Base-by-base conservation (phyloP, 1,140 invertebrate genomes). In the Archivesica marissinica region DNA sequence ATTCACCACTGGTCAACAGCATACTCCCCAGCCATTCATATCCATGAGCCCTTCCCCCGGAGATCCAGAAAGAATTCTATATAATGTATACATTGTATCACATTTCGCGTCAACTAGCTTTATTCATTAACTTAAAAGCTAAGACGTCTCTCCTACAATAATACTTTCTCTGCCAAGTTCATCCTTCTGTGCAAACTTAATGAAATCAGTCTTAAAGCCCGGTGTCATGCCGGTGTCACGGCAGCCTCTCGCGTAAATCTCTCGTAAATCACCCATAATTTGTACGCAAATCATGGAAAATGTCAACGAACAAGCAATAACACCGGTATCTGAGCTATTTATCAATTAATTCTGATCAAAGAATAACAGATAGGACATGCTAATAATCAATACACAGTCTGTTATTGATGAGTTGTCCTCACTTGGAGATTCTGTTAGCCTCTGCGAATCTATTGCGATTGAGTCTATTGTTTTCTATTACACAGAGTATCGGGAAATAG, bases 321-420 rank as follows among this genome's bases (percentile, higher is more conserved):
- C 28, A 35, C 54, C 23, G 13, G 38, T 17, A 70, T 70, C 66
- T 25, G 23, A 39, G 38, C 66, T 23, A 70, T 70, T 70, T 70
- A 70, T 70, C 38, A 41, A 70, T 70, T 70, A 70, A 70, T 70
- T 70, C 66, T 41, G 66, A 23, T 44, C 66, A 70, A 41, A 47
- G 66, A 25, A 70, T 41, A 70, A 25, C 28, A 30, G 17, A 25
- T 2, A 41, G 25, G 38, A 70, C 61, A 28, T 15, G 23, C 38
- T 44, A 23, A 6, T 38, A 41, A 70, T 70, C 66, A 23, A 44
- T 41, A 41, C 23, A 47, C 66, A 23, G n/a, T n/a, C n/a, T n/a
- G n/a, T n/a, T n/a, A n/a, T n/a, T n/a, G n/a, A n/a, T n/a, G n/a
- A n/a, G n/a, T n/a, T n/a, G n/a, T n/a, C n/a, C n/a, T n/a, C n/a